Base-by-base conservation (phyloP, 1,140 invertebrate genomes). In the Nylanderia fulva region DNA sequence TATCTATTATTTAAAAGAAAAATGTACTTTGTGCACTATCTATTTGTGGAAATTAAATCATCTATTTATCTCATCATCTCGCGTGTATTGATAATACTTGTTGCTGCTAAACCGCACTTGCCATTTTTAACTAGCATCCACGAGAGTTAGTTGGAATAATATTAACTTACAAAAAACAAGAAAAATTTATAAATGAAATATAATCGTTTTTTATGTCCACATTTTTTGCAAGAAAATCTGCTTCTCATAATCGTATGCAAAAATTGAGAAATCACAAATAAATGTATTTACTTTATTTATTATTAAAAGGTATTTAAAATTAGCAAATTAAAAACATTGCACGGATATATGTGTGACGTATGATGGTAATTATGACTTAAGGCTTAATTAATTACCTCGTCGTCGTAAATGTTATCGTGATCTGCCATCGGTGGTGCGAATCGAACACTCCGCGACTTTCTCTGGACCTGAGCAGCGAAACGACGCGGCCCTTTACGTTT, bases 341-440 rank as follows among this genome's bases (percentile, higher is more conserved):
- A 42, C 8, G n/a, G n/a, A n/a, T n/a, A n/a, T n/a, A n/a, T 48
- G 15, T 8, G 13, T 24, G 21, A 39, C 24, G 0, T 58, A 1
- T 54, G 15, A 27, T 3, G 8, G 13, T 3, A 74, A 5, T 27
- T 74, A 52, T 21, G 0, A 4, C 33, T 42, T n/a, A n/a, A n/a
- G n/a, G n/a, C n/a, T n/a, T 27, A 63, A 68, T 84, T 82, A 85
- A 86, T 90, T 93, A 94, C 94, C 94, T 94, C 94, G 83, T 94
- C 94, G 85, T 94, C 93, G 85, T 94, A 94, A 90, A 94, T 94
- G 86, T 94, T 94, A 88, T 94, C 94, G 92, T 94, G 93, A 93
- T 94, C 94, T 90, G 94, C 94, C 94, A 94, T 94, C 85, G 87
- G 74, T 85, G 84, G 64, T 79, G 71, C 36, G 39, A 24, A 77